Base-by-base conservation (phyloP, 1,140 invertebrate genomes). In the Anastrepha obliqua region DNA sequence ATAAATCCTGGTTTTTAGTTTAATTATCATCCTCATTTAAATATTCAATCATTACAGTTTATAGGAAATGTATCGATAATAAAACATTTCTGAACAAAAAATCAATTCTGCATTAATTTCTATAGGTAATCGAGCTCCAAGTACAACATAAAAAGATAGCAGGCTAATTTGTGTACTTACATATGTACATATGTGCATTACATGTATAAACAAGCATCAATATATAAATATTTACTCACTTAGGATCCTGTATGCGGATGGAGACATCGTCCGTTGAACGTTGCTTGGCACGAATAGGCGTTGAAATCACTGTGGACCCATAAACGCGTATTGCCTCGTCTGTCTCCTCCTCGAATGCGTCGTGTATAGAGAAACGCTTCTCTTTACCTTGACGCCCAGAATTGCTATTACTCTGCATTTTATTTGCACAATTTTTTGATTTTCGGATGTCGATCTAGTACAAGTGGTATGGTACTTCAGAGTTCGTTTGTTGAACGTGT, bases 311-410 rank as follows among this genome's bases (percentile, higher is more conserved):
- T 87, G 96, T 96, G 58, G 96, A 95, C 42, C 96, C 96, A 93
- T 97, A 97, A 9, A 96, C 95, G 91, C 96, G 95, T 89, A 97
- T 96, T 81, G 96, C 96, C 93, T 97, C 96, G 91, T 97, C 96
- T 86, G 96, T 96, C 90, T 97, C 96, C 91, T 97, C 96, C 92
- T 97, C 96, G 91, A 97, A 97, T 13, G 96, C 96, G 93, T 97
- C 96, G 92, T 97, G 96, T 89, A 97, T 97, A 70, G 96, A 96
- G 94, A 97, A 97, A 88, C 95, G 94, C 91, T 96, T 95, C 89
- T 94, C 94, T 91, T 91, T 93, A 42, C 74, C 70, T 86, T 88
- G 88, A 65, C 88, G 88, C 88, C 89, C 78, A 58, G 92, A 89
- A 86, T 90, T 90, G 60, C 78, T 87, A 78, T 91, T 92, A 89